Percentiles rank a stretch among this genome's conserved stretches.
Evolutionary conservation across 2,113 vertebrate genomes (phyloP).

Genomic region (Nothobranchius furzeri): DNA sequence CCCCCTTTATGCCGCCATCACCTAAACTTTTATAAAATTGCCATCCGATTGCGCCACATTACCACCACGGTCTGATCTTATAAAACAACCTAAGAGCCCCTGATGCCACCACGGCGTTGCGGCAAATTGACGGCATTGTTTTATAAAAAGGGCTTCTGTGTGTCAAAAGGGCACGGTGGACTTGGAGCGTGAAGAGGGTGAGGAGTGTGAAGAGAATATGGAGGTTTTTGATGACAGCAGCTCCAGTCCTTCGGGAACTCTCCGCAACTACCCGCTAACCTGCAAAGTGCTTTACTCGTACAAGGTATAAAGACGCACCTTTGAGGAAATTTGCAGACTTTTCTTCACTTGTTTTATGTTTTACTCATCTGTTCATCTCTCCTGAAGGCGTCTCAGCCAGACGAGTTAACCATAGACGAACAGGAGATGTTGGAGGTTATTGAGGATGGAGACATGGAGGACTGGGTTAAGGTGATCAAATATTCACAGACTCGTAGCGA

Average conservation of each 20-base stretch:
- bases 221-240: constrained; percentile 97
- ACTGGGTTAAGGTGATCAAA: constrained; percentile 94
- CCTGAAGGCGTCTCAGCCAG: constrained; percentile 92
- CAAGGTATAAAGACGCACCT: constrained; percentile 80
- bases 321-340: neutral
- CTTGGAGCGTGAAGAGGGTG: constrained; percentile 90
- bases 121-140: too few relatives aligned
- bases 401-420: constrained; percentile 97
- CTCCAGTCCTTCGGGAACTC: constrained; percentile 96
- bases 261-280: constrained; percentile 95
- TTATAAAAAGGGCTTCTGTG: constrained; percentile 1
- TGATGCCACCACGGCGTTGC: too few relatives aligned
- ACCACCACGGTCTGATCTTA: too few relatives aligned
- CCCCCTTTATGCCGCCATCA: too few relatives aligned
- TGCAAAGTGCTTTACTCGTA: constrained; percentile 99
- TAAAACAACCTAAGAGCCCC: too few relatives aligned
- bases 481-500: neutral
- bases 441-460: constrained; percentile 99
- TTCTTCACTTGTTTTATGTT: neutral
- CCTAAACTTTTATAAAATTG: too few relatives aligned
- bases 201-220: constrained; percentile 97
- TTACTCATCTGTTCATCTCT: neutral
- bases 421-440: constrained; percentile 98
- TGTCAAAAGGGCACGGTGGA: constrained; percentile 85
- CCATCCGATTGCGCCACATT: too few relatives aligned